A percentile compares a stretch with the other conserved stretches of the same genome.
These are phyloP conservation scores for Phaenicophaeus curvirostris DNA, from an alignment of 2,797 vertebrate species.

Conservation along the genomic window DNA sequence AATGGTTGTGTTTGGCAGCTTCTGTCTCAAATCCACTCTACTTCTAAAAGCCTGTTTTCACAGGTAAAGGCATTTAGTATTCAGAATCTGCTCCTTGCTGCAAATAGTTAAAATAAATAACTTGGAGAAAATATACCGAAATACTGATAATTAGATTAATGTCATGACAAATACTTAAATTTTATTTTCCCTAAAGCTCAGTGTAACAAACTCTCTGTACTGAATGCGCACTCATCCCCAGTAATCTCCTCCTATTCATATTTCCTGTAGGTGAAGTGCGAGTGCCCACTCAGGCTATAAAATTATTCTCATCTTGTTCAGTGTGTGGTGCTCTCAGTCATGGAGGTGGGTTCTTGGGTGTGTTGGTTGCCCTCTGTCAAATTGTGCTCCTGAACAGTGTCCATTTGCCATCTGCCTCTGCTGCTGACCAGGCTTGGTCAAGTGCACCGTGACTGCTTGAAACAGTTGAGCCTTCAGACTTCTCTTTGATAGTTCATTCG, in stretches of 20 bases:
- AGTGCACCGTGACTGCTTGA: not conserved
- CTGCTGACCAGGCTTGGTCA: not conserved
- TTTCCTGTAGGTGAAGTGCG: not conserved
- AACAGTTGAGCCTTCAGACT: not conserved
- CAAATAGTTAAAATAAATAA: not conserved
- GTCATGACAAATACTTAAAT: not conserved
- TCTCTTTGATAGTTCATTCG: not conserved
- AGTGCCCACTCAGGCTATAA: not conserved
- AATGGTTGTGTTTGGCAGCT: not conserved
- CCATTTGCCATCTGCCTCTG: not conserved
- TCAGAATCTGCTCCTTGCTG: not conserved
- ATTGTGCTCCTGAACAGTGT: not conserved
- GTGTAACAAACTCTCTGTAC: not conserved
- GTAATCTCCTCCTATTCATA: not conserved
- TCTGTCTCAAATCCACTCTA: not conserved
- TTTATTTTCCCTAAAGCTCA: not conserved
- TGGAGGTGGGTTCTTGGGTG: fast-evolving
- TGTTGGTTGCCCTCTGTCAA: not conserved
- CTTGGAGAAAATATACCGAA: not conserved
- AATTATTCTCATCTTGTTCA: not conserved
- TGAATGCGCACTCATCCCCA: not conserved
- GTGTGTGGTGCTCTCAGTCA: not conserved
- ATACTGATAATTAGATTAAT: not conserved
- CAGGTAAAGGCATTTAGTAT: not conserved
- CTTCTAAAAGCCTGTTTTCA: not conserved